phyloP scores from a whole-genome alignment of 2,797 vertebrate species.

The Molossus molossus region DNA sequence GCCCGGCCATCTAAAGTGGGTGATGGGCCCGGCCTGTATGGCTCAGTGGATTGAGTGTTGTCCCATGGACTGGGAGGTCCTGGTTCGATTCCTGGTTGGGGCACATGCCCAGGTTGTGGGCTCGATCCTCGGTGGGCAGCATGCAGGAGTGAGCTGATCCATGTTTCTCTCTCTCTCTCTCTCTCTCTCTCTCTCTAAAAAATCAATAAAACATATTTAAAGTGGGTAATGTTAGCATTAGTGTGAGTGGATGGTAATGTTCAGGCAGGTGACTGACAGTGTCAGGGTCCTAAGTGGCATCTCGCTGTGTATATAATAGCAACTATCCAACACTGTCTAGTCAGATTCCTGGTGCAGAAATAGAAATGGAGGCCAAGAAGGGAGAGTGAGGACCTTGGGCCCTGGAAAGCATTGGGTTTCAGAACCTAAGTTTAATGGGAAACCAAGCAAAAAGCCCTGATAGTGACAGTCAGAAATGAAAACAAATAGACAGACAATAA shows the following conservation, averaged over 20 bases:
- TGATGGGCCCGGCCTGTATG: not conserved
- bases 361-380: not conserved
- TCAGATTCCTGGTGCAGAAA: not conserved
- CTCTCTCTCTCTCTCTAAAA: too few relatives aligned
- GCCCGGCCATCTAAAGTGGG: not conserved
- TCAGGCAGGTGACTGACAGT: not conserved
- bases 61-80: too few relatives aligned
- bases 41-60: too few relatives aligned
- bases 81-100: too few relatives aligned
- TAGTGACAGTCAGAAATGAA: not conserved
- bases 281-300: not conserved
- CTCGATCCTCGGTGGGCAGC: too few relatives aligned
- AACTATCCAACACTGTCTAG: not conserved
- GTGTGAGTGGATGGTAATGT: not conserved
- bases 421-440: not conserved
- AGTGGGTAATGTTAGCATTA: not conserved
- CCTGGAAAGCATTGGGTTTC: not conserved
- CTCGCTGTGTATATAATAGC: not conserved
- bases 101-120: too few relatives aligned
- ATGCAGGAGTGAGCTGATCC: too few relatives aligned
- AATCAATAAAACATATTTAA: not conserved
- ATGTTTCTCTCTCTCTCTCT: too few relatives aligned
- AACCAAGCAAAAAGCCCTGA: not conserved
- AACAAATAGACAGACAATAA: slow-evolving; percentile 14
- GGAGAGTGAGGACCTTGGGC: not conserved